Conservation (phyloP, 2,797 vertebrate species). For the Babyrousa celebensis region DNA sequence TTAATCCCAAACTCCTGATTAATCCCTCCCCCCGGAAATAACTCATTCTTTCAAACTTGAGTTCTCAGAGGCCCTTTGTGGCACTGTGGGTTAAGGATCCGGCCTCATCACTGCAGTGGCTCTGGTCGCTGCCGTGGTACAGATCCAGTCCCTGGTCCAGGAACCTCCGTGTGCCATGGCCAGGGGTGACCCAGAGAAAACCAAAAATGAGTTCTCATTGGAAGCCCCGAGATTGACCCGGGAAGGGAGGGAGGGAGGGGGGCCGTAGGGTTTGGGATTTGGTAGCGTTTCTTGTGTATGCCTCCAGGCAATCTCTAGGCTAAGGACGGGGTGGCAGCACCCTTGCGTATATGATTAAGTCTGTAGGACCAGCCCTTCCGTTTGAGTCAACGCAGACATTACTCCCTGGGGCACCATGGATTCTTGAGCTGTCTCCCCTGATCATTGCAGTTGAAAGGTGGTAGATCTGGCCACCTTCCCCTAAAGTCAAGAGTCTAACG, state of each 20-base stretch:
- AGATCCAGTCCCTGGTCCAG: too few species aligned
- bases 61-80: background rate
- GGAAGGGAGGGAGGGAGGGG: background rate
- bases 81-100: too few species aligned
- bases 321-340: background rate
- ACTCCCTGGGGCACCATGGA: conserved; percentile 86
- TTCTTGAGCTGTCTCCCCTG: conserved; percentile 56
- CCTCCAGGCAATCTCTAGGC: conserved; percentile 22
- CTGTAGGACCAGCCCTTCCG: conserved; percentile 83
- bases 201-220: background rate
- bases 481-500: background rate
- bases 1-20: too few species aligned
- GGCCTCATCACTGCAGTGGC: too few species aligned
- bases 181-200: too few species aligned
- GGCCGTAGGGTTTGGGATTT: background rate
- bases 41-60: background rate
- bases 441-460: conserved; percentile 16
- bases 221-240: background rate
- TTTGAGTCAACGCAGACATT: conserved; percentile 60
- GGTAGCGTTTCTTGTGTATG: background rate
- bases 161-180: too few species aligned
- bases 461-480: conserved; percentile 78
- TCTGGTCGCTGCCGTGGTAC: too few species aligned
- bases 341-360: background rate
- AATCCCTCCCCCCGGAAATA: background rate